phyloP scores from a whole-genome alignment of 1,140 invertebrate genomes.

The Linepithema humile region DNA sequence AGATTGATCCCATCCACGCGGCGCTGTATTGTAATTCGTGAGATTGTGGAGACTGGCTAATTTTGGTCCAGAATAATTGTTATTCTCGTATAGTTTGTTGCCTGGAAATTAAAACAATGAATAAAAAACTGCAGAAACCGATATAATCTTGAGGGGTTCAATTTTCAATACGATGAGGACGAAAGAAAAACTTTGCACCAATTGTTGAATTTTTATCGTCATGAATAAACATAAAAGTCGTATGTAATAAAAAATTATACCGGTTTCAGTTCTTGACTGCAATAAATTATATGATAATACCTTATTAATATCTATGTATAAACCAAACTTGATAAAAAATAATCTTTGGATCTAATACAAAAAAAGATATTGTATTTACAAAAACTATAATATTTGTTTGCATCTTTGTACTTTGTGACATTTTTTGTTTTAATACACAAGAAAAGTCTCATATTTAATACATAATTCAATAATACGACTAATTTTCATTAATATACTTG shows the following conservation, averaged over 20 bases:
- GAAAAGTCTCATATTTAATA: not conserved
- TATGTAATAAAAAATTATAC: not conserved
- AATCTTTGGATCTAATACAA: not conserved
- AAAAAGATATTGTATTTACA: not conserved
- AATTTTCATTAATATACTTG: conserved; percentile 10
- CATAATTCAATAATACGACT: not conserved
- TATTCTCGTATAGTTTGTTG: conserved; percentile 71
- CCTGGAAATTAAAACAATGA: conserved; percentile 66
- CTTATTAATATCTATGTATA: not conserved
- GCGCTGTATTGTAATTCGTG: conserved; percentile 91
- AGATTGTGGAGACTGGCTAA: conserved; percentile 81
- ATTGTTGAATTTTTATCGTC: not conserved
- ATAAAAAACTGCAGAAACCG: not conserved
- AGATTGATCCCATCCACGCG: conserved; percentile 90
- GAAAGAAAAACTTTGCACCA: not conserved
- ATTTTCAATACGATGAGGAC: not conserved
- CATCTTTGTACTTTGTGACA: not conserved
- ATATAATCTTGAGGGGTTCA: not conserved
- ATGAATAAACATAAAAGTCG: not conserved
- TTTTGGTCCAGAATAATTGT: conserved; percentile 80
- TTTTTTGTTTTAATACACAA: not conserved
- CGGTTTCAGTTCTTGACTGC: not conserved
- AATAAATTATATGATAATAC: not conserved
- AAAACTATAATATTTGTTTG: not conserved
- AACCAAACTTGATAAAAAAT: not conserved